A percentile compares a stretch with the other conserved stretches of the same genome.
Conservation (phyloP, 2,888 invertebrate species). For the Syrphus vitripennis region DNA sequence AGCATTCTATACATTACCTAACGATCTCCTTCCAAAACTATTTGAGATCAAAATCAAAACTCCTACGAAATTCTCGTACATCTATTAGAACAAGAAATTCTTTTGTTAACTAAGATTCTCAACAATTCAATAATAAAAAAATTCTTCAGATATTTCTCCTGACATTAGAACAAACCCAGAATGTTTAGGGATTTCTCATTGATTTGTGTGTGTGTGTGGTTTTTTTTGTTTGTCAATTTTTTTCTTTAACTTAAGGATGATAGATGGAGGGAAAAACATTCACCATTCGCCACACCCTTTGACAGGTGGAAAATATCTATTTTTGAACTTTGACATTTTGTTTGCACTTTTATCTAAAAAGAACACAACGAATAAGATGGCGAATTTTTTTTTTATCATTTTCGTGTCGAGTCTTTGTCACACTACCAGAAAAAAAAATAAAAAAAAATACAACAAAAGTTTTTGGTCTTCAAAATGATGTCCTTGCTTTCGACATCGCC, state of each 20-base stretch:
- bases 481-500: neutral
- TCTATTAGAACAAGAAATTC: neutral
- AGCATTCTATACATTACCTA: neutral
- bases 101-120: neutral
- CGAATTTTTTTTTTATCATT: neutral
- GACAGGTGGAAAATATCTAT: neutral
- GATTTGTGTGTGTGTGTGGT: neutral
- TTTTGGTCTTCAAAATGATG: neutral
- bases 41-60: neutral
- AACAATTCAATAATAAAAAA: neutral
- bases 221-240: too few relatives aligned
- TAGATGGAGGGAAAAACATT: neutral
- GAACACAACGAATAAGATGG: neutral
- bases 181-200: neutral
- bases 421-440: neutral
- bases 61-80: neutral
- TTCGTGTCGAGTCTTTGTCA: neutral
- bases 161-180: neutral
- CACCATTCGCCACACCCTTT: neutral
- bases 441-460: neutral
- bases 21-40: neutral
- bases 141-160: neutral
- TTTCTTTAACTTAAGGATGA: neutral
- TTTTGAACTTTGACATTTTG: slow-evolving; percentile 16
- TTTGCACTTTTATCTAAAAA: neutral